Percentiles rank a stretch among this genome's conserved stretches.
phyloP scores from a whole-genome alignment of 1,140 invertebrate species.

The Drosophila littoralis region DNA sequence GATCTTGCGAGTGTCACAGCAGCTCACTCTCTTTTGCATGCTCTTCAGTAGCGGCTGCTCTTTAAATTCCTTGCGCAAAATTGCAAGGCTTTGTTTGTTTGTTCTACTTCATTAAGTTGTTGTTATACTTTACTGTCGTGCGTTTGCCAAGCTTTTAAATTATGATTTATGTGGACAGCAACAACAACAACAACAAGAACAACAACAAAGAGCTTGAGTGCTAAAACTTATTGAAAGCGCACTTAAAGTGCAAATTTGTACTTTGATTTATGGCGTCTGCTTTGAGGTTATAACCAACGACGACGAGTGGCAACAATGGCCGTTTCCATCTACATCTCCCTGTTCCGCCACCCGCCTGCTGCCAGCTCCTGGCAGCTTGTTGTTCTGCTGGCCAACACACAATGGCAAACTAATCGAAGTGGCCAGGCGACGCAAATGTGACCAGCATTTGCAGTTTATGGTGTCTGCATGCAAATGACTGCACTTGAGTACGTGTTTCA shows the following conservation, averaged over 20 bases:
- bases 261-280: conserved; percentile 76
- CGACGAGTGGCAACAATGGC: conserved; percentile 59
- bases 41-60: conserved; percentile 1
- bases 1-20: conserved; percentile 21
- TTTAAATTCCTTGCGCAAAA: conserved; percentile 29
- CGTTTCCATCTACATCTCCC: conserved; percentile 37
- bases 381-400: conserved; percentile 29
- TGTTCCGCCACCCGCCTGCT: neutral
- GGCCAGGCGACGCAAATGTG: conserved; percentile 43
- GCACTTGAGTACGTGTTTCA: conserved; percentile 57
- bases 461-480: conserved; percentile 72
- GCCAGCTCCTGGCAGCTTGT: neutral
- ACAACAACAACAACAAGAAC: conserved; percentile 25
- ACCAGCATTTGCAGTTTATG: conserved; percentile 61
- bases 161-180: conserved; percentile 60
- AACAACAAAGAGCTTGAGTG: conserved; percentile 36
- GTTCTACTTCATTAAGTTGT: conserved; percentile 48
- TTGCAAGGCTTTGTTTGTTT: conserved; percentile 41
- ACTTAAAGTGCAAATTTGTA: conserved; percentile 75
- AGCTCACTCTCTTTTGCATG: conserved; percentile 15
- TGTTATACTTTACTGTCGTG: conserved; percentile 25
- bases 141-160: conserved; percentile 50
- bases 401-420: conserved; percentile 68
- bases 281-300: conserved; percentile 61
- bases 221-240: conserved; percentile 69